Conservation (phyloP, 1,140 invertebrate species). For the Drosophila cardini region DNA sequence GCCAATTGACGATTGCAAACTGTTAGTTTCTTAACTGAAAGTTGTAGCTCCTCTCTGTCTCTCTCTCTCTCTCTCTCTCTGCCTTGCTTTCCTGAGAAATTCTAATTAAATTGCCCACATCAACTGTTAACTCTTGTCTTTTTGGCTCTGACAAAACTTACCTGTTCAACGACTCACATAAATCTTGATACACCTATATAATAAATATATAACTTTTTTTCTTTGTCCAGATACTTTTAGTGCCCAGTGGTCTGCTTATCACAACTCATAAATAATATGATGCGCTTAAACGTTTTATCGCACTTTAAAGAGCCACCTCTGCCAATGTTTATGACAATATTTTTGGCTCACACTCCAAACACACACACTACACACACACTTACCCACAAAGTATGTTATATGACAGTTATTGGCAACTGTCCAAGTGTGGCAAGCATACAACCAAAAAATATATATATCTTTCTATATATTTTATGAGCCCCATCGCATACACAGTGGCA, state of each 20-base stretch:
- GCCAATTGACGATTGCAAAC: constrained; percentile 61
- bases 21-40: constrained; percentile 33
- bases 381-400: constrained; percentile 33
- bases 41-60: constrained; percentile 5
- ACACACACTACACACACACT: too few species aligned
- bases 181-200: constrained; percentile 10
- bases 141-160: background rate
- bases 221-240: constrained; percentile 16
- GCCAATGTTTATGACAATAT: constrained; percentile 73
- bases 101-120: constrained; percentile 23
- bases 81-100: constrained; percentile 10
- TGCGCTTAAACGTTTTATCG: constrained; percentile 81
- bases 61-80: too few species aligned
- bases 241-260: constrained; percentile 56
- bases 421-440: constrained; percentile 40
- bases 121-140: constrained; percentile 9
- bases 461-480: constrained; percentile 15
- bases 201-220: constrained; percentile 28
- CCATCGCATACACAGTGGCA: constrained; percentile 1
- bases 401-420: constrained; percentile 71
- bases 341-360: constrained; percentile 63
- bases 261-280: constrained; percentile 70
- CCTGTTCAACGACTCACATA: constrained; percentile 25
- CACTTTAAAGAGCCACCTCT: constrained; percentile 66
- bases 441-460: constrained; percentile 10